Conservation (phyloP, 2,113 vertebrate genomes). For the Thunnus thynnus region DNA sequence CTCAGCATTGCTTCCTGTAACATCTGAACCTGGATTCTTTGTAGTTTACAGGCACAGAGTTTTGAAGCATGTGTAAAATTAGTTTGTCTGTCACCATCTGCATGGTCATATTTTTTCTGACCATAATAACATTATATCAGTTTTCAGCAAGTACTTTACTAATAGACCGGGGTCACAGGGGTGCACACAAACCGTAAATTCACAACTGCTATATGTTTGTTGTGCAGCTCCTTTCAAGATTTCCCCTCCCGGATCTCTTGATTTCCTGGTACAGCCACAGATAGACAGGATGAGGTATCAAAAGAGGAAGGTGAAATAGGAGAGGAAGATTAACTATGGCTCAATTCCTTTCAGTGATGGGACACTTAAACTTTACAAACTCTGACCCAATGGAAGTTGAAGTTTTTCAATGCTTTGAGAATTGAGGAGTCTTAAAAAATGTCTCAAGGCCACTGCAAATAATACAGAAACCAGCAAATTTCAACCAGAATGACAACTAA, state of each 20-base stretch:
- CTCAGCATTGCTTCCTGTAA: neutral
- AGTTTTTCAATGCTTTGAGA: neutral
- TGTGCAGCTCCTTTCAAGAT: neutral
- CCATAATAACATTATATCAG: no score
- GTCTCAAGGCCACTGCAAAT: neutral
- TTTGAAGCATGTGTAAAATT: no score
- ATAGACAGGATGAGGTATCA: neutral
- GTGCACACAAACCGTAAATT: neutral
- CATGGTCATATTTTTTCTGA: no score
- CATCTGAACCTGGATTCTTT: no score
- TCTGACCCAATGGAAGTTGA: neutral
- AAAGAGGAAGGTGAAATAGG: slow-evolving; percentile 1
- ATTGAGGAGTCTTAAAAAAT: neutral
- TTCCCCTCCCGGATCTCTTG: neutral
- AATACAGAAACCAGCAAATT: neutral
- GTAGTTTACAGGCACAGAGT: no score
- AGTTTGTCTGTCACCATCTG: no score
- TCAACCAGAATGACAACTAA: neutral
- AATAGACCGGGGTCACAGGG: neutral
- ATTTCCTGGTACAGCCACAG: neutral
- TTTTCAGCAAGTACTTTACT: no score
- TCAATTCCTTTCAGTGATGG: slow-evolving; percentile 5
- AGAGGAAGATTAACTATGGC: neutral
- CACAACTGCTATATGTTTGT: neutral
- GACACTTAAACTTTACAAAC: neutral